These are phyloP conservation scores for Drosophila rubida DNA, from an alignment of 2,888 invertebrate genomes.

Conservation along the genomic window DNA sequence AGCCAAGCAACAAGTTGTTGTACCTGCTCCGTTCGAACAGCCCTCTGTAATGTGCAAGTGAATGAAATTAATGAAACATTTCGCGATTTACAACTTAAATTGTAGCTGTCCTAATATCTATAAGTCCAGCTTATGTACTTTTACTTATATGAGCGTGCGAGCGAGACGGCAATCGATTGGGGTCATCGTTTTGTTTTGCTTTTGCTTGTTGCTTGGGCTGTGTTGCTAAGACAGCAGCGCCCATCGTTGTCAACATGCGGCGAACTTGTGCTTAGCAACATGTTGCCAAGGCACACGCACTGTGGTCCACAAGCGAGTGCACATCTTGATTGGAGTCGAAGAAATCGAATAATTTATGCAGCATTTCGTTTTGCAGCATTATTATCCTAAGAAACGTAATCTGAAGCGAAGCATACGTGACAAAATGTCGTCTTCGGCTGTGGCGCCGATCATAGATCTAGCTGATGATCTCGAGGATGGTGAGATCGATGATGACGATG, in stretches of 20 bases:
- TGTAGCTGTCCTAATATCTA: no score
- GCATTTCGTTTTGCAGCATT: conserved; percentile 7
- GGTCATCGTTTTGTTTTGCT: conserved; percentile 14
- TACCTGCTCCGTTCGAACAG: conserved; percentile 35
- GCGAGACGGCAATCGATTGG: not conserved
- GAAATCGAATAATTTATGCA: not conserved
- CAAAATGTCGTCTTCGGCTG: conserved; percentile 54
- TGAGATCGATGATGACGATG: conserved; percentile 90
- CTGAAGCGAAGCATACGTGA: conserved; percentile 6
- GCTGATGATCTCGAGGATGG: conserved; percentile 93
- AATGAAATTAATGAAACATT: conserved; percentile 19
- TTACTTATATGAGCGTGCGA: not conserved
- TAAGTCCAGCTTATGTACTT: no score
- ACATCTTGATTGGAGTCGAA: not conserved
- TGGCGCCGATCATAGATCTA: conserved; percentile 51
- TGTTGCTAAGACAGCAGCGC: not conserved
- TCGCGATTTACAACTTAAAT: not conserved
- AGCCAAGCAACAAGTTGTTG: conserved; percentile 39
- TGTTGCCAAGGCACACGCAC: conserved; percentile 19
- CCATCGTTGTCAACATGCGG: conserved; percentile 44
- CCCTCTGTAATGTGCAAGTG: conserved; percentile 41
- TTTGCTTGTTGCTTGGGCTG: conserved; percentile 21
- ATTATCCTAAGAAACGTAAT: not conserved
- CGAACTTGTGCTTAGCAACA: conserved; percentile 13
- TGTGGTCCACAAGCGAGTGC: conserved; percentile 40